Conservation (phyloP, 2,797 vertebrate genomes). For the Chaetodon trifasciatus region DNA sequence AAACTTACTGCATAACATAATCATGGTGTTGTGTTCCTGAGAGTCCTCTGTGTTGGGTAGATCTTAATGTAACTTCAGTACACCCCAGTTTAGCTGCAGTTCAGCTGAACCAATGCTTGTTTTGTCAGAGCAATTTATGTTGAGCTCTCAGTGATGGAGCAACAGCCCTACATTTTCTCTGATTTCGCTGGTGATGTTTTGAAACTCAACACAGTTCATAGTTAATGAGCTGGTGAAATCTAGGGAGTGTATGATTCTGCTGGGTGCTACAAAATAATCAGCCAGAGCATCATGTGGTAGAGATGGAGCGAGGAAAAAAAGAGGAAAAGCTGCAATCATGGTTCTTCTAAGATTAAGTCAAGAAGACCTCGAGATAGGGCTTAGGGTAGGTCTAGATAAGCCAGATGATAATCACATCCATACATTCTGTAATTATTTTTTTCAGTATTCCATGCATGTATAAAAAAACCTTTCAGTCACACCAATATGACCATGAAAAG, state of each 20-base stretch:
- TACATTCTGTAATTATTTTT: not conserved
- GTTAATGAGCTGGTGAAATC: conserved; percentile 3
- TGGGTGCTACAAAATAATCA: conserved; percentile 1
- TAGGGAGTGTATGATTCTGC: not conserved
- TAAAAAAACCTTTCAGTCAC: not conserved
- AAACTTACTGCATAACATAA: not conserved
- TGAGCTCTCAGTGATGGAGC: not conserved
- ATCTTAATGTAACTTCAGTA: not conserved
- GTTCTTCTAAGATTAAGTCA: not conserved
- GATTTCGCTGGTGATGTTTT: not conserved
- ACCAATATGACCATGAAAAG: conserved; percentile 6
- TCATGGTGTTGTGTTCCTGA: not conserved
- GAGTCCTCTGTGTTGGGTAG: not conserved
- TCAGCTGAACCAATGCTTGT: conserved; percentile 1
- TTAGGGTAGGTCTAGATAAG: not conserved
- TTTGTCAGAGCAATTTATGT: not conserved
- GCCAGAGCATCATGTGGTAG: not conserved
- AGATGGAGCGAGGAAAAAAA: not conserved
- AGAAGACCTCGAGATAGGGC: not conserved
- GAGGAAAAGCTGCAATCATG: not conserved
- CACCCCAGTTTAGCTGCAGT: not conserved
- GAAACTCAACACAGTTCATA: conserved; percentile 4
- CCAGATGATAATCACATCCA: not conserved
- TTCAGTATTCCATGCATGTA: not conserved
- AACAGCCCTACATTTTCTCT: not conserved